Conservation (phyloP, 2,113 vertebrate species). For the Physeter macrocephalus region DNA sequence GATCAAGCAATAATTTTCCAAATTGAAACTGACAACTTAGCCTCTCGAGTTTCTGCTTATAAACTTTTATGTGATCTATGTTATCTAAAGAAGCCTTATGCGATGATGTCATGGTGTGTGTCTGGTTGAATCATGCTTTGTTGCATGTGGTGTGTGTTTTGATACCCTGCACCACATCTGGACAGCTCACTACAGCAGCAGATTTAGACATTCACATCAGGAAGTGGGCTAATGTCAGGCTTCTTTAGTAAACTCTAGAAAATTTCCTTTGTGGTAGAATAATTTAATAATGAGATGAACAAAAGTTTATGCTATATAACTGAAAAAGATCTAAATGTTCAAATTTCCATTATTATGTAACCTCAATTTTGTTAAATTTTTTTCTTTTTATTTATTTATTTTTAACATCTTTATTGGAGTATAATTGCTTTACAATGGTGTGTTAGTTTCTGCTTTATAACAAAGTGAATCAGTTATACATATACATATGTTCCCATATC, state of each 20-base stretch:
- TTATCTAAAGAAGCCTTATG: background rate
- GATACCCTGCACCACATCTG: background rate
- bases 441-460: too few species aligned
- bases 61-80: background rate
- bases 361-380: background rate
- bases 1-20: background rate
- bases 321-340: background rate
- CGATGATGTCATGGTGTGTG: conserved; percentile 2
- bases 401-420: too few species aligned
- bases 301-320: background rate
- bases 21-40: conserved; percentile 13
- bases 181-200: background rate
- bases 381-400: too few species aligned
- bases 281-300: background rate
- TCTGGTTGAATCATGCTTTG: background rate
- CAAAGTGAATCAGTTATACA: too few species aligned
- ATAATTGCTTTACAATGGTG: too few species aligned
- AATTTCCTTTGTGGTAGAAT: background rate
- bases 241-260: background rate
- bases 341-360: background rate
- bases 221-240: background rate
- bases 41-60: conserved; percentile 29
- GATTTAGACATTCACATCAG: background rate
- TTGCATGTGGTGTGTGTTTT: background rate
- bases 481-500: too few species aligned